A percentile compares a stretch with the other conserved stretches of the same genome.
Conservation (phyloP, 2,888 invertebrate genomes). For the Calameuta idolon region DNA sequence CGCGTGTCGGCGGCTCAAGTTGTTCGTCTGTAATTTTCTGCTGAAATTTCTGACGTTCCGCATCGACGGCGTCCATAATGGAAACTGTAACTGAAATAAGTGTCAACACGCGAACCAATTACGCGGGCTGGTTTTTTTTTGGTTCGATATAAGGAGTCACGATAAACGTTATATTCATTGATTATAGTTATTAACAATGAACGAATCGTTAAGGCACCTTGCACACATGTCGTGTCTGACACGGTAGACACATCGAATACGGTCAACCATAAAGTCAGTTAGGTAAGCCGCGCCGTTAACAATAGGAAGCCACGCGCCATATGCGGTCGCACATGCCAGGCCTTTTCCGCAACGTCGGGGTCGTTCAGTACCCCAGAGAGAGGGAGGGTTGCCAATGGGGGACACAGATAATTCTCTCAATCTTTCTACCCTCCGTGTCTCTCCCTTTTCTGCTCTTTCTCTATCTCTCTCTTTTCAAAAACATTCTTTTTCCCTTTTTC, state of each 20-base stretch:
- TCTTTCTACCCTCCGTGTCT: neutral
- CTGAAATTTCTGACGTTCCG: too few species aligned
- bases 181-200: conserved; percentile 32
- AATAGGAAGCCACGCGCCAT: conserved; percentile 62
- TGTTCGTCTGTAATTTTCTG: too few species aligned
- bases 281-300: conserved; percentile 54
- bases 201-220: conserved; percentile 50
- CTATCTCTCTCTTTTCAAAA: conserved; percentile 17
- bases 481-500: conserved; percentile 4
- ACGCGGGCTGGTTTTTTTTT: too few species aligned
- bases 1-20: too few species aligned
- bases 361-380: neutral
- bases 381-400: conserved; percentile 1
- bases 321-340: conserved; percentile 57
- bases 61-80: too few species aligned
- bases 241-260: conserved; percentile 26
- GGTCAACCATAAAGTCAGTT: conserved; percentile 57
- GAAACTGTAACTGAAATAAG: too few species aligned
- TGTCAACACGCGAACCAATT: too few species aligned
- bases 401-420: too few species aligned
- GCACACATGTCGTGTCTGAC: conserved; percentile 43
- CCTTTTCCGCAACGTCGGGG: conserved; percentile 25
- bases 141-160: too few species aligned
- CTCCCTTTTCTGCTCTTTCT: neutral
- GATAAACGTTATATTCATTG: neutral